Conservation (phyloP, 1,140 invertebrate species). For the Armadillidium nasatum region DNA sequence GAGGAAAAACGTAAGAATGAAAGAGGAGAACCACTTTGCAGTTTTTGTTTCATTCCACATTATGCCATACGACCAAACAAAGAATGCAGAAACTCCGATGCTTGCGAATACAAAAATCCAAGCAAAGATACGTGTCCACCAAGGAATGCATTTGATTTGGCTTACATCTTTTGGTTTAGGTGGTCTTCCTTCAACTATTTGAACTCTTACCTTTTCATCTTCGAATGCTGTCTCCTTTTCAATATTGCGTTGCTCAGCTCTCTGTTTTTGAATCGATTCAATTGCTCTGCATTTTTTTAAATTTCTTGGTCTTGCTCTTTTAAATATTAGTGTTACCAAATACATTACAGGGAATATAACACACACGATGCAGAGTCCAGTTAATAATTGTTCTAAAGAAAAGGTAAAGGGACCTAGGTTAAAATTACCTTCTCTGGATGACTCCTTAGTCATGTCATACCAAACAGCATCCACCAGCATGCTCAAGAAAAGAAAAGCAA, state of each 20-base stretch:
- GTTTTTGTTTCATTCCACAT: constrained; percentile 55
- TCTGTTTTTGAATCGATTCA: constrained; percentile 27
- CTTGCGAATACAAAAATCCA: constrained; percentile 53
- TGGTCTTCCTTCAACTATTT: background rate
- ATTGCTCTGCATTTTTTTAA: constrained; percentile 23
- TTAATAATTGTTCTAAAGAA: constrained; percentile 13
- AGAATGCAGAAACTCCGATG: constrained; percentile 51
- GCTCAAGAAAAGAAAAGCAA: constrained; percentile 22
- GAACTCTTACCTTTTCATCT: background rate
- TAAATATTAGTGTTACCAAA: constrained; percentile 21
- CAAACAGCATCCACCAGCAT: constrained; percentile 20
- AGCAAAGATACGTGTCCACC: constrained; percentile 53
- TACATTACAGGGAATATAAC: constrained; percentile 16
- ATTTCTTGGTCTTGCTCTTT: constrained; percentile 24
- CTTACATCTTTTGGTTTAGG: constrained; percentile 24
- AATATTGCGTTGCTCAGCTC: background rate
- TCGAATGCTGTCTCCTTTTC: background rate
- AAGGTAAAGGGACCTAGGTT: constrained; percentile 24
- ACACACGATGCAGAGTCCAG: constrained; percentile 13
- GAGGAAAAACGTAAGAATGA: constrained; percentile 55
- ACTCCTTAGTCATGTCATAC: constrained; percentile 1
- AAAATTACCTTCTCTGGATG: background rate
- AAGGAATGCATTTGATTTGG: constrained; percentile 48
- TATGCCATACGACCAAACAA: constrained; percentile 56
- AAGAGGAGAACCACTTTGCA: constrained; percentile 56